phyloP scores from a whole-genome alignment of 2,113 vertebrate species.

The Neoarius graeffei region DNA sequence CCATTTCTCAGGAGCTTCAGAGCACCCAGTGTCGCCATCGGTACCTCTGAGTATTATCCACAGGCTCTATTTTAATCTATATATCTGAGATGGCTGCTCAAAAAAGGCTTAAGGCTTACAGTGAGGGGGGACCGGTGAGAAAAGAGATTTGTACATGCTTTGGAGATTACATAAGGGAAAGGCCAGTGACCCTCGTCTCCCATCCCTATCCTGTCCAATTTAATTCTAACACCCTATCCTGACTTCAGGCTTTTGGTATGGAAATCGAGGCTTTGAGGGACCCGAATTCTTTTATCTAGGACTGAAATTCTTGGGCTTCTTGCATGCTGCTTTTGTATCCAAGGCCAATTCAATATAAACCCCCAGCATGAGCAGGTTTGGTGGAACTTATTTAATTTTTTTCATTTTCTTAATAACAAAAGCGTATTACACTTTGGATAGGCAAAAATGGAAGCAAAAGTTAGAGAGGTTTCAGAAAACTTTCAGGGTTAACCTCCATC shows the following conservation, averaged over 20 bases:
- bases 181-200: slow-evolving; percentile 44
- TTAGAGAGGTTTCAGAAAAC: slow-evolving; percentile 14
- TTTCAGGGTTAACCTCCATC: neutral
- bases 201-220: slow-evolving; percentile 45
- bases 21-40: slow-evolving; percentile 19
- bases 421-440: neutral
- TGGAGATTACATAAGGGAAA: slow-evolving; percentile 56
- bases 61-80: slow-evolving; percentile 50
- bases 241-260: slow-evolving; percentile 61
- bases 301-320: slow-evolving; percentile 52
- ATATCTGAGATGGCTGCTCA: slow-evolving; percentile 29
- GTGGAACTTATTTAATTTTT: slow-evolving; percentile 7
- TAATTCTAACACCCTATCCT: slow-evolving; percentile 51
- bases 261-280: slow-evolving; percentile 55
- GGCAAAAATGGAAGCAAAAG: neutral
- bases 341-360: slow-evolving; percentile 45
- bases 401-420: neutral
- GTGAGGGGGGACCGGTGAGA: slow-evolving; percentile 24
- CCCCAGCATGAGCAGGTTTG: slow-evolving; percentile 11
- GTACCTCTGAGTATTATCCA: slow-evolving; percentile 42
- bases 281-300: slow-evolving; percentile 44
- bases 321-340: slow-evolving; percentile 47
- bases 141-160: slow-evolving; percentile 56
- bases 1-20: slow-evolving; percentile 35
- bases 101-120: slow-evolving; percentile 43